Evolutionary conservation across 2,888 invertebrate genomes (phyloP), one percentile per base, ranked within the genome.

Genomic region (Choreutis nemorana): DNA sequence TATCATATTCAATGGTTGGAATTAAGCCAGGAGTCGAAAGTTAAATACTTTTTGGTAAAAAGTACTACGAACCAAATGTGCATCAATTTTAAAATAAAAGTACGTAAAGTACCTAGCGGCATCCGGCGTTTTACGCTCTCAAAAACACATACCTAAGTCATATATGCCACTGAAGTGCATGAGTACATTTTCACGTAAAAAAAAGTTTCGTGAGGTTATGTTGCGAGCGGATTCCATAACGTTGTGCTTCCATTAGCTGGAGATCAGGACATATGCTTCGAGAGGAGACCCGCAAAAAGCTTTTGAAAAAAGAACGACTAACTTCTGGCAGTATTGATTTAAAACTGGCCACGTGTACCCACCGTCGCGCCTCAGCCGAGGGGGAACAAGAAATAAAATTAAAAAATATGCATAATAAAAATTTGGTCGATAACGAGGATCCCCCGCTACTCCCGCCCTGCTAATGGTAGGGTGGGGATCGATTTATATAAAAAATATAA

Each of bases 331-430:
- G 56, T 68, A 68, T 68, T 68, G 68, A 68, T 67, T 68, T 61
- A 64, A 65, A 53, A 54, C 55, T 35, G 46, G 51, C 11, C 52
- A 49, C 45, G 50, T 55, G 52, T 46, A 48, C 48, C 47, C 50
- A 48, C 52, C 49, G n/a, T n/a, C n/a, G 45, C 43, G 42, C 55
- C 46, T 26, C 38, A 46, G 43, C 40, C 45, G 47, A 57, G 58
- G 64, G 63, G 55, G 48, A 61, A 51, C 46, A 52, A 64, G 63
- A 71, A 72, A 68, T 63, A 64, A 72, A 73, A 68, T 68, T 66
- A 70, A 72, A 71, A 73, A 73, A 70, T 73, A 66, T 66, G 66
- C 62, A 66, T 65, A 61, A 55, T 65, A 65, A 73, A 73, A 72
- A 70, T 73, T 67, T 71, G 67, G 67, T 66, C 73, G 68, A 65